Evolutionary conservation across 2,888 invertebrate species (phyloP).

Genomic region (Diploptera punctata): DNA sequence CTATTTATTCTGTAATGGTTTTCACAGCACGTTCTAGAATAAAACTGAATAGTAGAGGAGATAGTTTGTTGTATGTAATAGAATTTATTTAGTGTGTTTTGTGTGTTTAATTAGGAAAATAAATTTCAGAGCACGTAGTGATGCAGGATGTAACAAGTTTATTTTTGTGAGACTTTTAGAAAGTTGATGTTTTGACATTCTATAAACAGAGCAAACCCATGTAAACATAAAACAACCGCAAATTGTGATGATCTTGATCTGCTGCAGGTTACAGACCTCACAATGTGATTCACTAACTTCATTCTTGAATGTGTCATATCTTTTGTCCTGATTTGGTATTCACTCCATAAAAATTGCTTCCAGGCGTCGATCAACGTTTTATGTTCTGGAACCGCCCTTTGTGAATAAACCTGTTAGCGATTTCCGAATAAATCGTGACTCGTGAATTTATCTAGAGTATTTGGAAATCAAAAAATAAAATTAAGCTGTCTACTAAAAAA

Average conservation of each 20-base stretch:
- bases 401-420: too few relatives aligned
- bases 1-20: too few relatives aligned
- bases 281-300: background rate
- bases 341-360: background rate
- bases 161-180: background rate
- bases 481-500: too few relatives aligned
- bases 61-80: too few relatives aligned
- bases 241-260: background rate
- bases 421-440: too few relatives aligned
- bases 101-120: too few relatives aligned
- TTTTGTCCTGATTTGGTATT: background rate
- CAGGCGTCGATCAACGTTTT: background rate
- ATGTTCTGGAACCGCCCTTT: too few relatives aligned
- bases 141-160: background rate
- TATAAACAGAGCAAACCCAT: background rate
- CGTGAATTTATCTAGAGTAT: too few relatives aligned
- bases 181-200: background rate
- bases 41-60: too few relatives aligned
- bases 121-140: background rate
- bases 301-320: constrained; percentile 8
- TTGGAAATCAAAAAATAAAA: too few relatives aligned
- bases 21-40: too few relatives aligned
- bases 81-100: too few relatives aligned
- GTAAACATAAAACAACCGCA: background rate
- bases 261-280: background rate